These are phyloP conservation scores for Maccullochella peelii DNA, from an alignment of 2,113 vertebrate species.

Conservation along the genomic window DNA sequence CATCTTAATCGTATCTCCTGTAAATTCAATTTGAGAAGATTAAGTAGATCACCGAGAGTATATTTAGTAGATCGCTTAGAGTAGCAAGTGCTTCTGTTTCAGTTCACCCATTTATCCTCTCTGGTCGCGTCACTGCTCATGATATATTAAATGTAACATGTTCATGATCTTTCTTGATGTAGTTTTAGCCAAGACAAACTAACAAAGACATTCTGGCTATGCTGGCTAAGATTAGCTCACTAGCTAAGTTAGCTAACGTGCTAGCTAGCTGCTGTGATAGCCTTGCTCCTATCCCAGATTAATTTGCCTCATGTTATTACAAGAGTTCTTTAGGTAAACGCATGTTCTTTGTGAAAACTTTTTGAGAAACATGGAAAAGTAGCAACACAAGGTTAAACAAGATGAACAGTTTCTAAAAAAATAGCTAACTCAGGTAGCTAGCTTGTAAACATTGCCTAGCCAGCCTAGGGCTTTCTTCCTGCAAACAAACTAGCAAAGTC, in stretches of 20 bases:
- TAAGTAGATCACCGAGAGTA: too few relatives aligned
- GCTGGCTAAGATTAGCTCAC: neutral
- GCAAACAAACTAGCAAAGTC: neutral
- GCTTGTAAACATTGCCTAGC: neutral
- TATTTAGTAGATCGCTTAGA: too few relatives aligned
- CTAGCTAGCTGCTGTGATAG: neutral
- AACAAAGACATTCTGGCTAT: neutral
- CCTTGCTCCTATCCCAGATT: neutral
- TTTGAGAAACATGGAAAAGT: neutral
- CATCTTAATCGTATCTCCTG: neutral
- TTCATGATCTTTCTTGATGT: neutral
- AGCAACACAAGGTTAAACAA: neutral
- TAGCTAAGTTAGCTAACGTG: neutral
- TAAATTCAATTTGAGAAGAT: too few relatives aligned
- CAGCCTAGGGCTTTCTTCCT: too few relatives aligned
- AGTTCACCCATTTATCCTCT: too few relatives aligned
- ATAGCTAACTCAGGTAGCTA: too few relatives aligned
- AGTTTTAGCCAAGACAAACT: neutral
- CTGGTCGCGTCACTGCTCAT: too few relatives aligned
- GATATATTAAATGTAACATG: too few relatives aligned
- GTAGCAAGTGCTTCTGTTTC: too few relatives aligned
- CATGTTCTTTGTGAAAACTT: neutral
- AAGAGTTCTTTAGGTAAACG: neutral
- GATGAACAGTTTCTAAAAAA: too few relatives aligned
- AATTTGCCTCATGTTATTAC: neutral